Conservation (phyloP, 2,888 invertebrate genomes). For the Pimpla rufipes region DNA sequence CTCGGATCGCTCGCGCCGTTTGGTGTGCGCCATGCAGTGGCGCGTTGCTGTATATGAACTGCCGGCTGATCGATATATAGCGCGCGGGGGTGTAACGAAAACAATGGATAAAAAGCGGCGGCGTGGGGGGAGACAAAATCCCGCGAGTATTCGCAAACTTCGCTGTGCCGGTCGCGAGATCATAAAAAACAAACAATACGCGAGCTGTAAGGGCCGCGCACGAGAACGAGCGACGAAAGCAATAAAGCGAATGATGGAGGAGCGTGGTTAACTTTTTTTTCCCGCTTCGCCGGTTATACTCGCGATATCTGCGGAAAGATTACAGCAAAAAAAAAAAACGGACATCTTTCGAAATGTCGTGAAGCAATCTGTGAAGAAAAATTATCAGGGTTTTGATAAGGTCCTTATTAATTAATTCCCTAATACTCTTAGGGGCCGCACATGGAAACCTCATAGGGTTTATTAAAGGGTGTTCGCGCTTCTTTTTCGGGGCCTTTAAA, state of each 20-base stretch:
- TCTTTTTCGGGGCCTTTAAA: no score
- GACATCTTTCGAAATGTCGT: neutral
- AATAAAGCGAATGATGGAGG: slow-evolving; percentile 13
- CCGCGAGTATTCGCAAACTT: slow-evolving; percentile 44
- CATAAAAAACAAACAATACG: slow-evolving; percentile 39
- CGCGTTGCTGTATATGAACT: slow-evolving; percentile 75
- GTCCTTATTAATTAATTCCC: no score
- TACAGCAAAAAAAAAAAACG: no score
- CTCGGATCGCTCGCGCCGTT: slow-evolving; percentile 55
- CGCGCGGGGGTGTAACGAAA: slow-evolving; percentile 68
- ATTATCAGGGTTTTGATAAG: no score
- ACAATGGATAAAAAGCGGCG: slow-evolving; percentile 45
- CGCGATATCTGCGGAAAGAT: neutral
- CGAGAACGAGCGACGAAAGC: neutral
- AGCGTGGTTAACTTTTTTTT: neutral
- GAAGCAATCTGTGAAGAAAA: no score
- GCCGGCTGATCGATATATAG: slow-evolving; percentile 76
- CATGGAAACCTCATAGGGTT: no score
- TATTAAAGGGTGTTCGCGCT: no score
- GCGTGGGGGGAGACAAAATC: slow-evolving; percentile 33
- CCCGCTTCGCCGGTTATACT: neutral
- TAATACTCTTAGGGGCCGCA: no score
- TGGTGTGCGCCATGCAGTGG: no score
- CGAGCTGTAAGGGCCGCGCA: neutral
- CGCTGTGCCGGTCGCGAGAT: slow-evolving; percentile 1